Conservation (phyloP, 2,113 vertebrate species). For the Apaloderma vittatum region DNA sequence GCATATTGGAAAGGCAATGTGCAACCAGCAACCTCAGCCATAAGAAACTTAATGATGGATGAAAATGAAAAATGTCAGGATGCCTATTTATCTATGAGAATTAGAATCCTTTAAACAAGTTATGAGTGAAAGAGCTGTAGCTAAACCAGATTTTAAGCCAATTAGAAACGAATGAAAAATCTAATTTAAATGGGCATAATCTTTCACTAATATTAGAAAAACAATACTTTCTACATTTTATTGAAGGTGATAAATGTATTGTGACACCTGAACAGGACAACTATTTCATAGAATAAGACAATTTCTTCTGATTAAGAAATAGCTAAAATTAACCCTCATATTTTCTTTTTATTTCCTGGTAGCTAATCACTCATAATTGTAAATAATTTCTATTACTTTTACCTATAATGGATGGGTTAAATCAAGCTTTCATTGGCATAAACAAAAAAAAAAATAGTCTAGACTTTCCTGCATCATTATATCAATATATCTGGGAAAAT, state of each 20-base stretch:
- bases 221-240: conserved; percentile 56
- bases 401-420: neutral
- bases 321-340: conserved; percentile 21
- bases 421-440: neutral
- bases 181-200: conserved; percentile 77
- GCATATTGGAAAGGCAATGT: conserved; percentile 66
- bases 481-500: neutral
- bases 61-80: conserved; percentile 78
- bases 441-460: conserved; percentile 28
- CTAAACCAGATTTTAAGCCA: conserved; percentile 76
- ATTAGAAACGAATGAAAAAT: conserved; percentile 80
- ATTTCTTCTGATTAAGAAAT: conserved; percentile 39
- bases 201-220: conserved; percentile 72
- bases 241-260: conserved; percentile 65
- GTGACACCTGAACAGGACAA: conserved; percentile 58
- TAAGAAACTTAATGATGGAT: conserved; percentile 81
- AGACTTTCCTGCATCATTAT: neutral
- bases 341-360: conserved; percentile 48
- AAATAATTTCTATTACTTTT: conserved; percentile 44
- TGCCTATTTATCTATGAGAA: conserved; percentile 76
- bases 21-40: conserved; percentile 63
- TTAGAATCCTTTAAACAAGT: conserved; percentile 78
- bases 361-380: neutral
- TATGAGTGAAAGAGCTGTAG: conserved; percentile 74
- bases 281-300: conserved; percentile 49